Percentiles rank a stretch among this genome's conserved stretches.
phyloP scores from a whole-genome alignment of 30 jellyfish, hydroid and myxozoan species.

The Euphysa ruthae region DNA sequence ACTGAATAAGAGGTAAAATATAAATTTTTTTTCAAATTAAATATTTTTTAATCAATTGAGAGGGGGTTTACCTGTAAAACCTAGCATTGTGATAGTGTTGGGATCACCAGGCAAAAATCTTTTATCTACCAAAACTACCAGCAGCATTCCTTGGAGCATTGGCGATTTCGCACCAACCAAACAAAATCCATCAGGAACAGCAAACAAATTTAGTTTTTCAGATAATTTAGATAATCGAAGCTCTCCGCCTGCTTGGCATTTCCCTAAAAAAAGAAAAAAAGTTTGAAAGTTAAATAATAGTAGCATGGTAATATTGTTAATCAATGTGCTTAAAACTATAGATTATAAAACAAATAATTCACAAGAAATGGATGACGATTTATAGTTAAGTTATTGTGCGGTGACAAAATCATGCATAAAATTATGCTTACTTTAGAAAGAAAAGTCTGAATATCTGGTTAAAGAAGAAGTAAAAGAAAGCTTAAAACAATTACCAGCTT shows the following conservation, averaged over 20 bases:
- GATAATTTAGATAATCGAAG: constrained; percentile 47
- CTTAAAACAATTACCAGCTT: not conserved
- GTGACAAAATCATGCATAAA: no score
- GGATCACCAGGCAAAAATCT: constrained; percentile 74
- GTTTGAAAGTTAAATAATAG: no score
- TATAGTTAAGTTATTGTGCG: no score
- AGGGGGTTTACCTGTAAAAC: constrained; percentile 78
- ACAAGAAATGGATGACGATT: not conserved
- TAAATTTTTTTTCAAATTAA: no score
- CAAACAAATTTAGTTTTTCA: constrained; percentile 27
- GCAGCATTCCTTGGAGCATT: constrained; percentile 69
- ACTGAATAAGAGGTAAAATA: no score
- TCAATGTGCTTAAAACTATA: no score
- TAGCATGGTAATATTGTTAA: no score
- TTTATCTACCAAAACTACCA: constrained; percentile 71
- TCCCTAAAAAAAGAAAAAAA: constrained; percentile 26
- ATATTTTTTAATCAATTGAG: not conserved
- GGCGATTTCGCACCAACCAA: constrained; percentile 85
- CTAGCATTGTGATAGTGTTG: constrained; percentile 61
- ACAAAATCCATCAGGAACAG: constrained; percentile 66
- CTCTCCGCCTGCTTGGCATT: constrained; percentile 86
- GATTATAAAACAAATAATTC: not conserved
- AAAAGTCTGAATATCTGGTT: no score
- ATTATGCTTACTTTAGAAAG: no score
- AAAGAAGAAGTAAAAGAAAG: not conserved